Evolutionary conservation across 2,888 invertebrate species (phyloP).

Genomic region (Agrotis clavis): DNA sequence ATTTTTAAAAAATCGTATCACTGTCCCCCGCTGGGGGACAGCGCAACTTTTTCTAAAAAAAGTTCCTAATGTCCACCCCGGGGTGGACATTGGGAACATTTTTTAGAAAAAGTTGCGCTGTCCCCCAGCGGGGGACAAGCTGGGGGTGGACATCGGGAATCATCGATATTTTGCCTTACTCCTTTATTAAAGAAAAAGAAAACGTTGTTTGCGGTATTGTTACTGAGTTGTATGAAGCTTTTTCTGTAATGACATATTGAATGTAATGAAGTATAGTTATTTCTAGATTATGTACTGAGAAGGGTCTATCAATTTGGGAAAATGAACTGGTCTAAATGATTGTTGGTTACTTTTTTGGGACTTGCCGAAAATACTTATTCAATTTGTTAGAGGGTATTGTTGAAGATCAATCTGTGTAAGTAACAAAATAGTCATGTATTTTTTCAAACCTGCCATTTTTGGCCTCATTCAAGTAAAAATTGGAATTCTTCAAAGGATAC

Average conservation of each 20-base stretch:
- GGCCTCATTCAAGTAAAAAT: no score
- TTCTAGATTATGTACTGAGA: slow-evolving; percentile 6
- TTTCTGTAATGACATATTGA: slow-evolving; percentile 2
- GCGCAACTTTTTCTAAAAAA: no score
- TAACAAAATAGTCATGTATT: not conserved
- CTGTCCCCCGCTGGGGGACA: no score
- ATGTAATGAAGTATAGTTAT: slow-evolving; percentile 4
- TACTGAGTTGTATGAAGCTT: not conserved
- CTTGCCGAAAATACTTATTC: not conserved
- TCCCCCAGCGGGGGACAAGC: no score
- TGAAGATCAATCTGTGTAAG: not conserved
- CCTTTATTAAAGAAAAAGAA: slow-evolving; percentile 17
- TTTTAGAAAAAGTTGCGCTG: no score
- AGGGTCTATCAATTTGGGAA: not conserved
- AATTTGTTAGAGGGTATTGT: not conserved
- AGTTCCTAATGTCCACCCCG: no score
- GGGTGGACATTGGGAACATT: no score
- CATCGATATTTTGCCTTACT: slow-evolving; percentile 2
- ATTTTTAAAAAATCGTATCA: no score
- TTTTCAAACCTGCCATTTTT: no score
- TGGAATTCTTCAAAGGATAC: not conserved
- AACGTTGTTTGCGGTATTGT: slow-evolving; percentile 24
- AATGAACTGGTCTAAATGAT: not conserved
- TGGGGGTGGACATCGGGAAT: no score
- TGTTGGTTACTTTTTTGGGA: not conserved